Percentiles rank a stretch among this genome's conserved stretches.
phyloP scores from a whole-genome alignment of 2,797 vertebrate species.

The Parambassis ranga region DNA sequence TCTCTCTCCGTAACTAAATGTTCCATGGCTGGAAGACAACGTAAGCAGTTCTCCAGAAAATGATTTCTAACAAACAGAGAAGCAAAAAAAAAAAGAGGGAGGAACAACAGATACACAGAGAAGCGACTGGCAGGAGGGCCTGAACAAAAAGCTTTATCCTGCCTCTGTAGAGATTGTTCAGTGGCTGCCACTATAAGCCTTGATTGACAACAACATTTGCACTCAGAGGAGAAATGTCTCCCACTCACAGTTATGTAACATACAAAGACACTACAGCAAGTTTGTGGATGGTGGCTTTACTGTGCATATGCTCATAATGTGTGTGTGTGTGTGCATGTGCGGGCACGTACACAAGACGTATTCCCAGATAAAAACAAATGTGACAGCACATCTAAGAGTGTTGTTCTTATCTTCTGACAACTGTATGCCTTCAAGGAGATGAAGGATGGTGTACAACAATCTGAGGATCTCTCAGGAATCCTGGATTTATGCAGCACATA shows the following conservation, averaged over 20 bases:
- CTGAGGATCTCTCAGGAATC: slow-evolving; percentile 42
- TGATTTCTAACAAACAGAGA: slow-evolving; percentile 43
- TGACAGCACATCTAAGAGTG: slow-evolving; percentile 55
- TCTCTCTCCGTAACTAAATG: slow-evolving; percentile 57
- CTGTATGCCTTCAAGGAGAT: slow-evolving; percentile 52
- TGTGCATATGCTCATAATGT: slow-evolving; percentile 8
- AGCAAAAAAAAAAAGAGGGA: slow-evolving; percentile 48
- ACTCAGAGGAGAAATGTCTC: slow-evolving; percentile 68
- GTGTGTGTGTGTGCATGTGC: slow-evolving; percentile 16
- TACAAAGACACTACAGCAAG: slow-evolving; percentile 53
- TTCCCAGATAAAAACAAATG: slow-evolving; percentile 56
- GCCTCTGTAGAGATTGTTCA: slow-evolving; percentile 66
- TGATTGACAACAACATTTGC: slow-evolving; percentile 79
- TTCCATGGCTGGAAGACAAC: slow-evolving; percentile 45
- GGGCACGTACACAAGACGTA: slow-evolving; percentile 9
- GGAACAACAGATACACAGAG: slow-evolving; percentile 35
- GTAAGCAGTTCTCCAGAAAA: slow-evolving; percentile 60
- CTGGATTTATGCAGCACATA: slow-evolving; percentile 48
- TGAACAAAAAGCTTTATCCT: slow-evolving; percentile 67
- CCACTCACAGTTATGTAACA: slow-evolving; percentile 76
- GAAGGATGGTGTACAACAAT: slow-evolving; percentile 41
- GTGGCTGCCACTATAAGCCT: slow-evolving; percentile 68
- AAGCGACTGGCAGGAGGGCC: slow-evolving; percentile 55
- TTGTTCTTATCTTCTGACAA: slow-evolving; percentile 57
- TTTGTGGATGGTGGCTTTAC: slow-evolving; percentile 42